Evolutionary conservation across 2,888 invertebrate species (phyloP), one percentile per base, ranked within the genome.

Genomic region (Myopa tessellatipennis): DNA sequence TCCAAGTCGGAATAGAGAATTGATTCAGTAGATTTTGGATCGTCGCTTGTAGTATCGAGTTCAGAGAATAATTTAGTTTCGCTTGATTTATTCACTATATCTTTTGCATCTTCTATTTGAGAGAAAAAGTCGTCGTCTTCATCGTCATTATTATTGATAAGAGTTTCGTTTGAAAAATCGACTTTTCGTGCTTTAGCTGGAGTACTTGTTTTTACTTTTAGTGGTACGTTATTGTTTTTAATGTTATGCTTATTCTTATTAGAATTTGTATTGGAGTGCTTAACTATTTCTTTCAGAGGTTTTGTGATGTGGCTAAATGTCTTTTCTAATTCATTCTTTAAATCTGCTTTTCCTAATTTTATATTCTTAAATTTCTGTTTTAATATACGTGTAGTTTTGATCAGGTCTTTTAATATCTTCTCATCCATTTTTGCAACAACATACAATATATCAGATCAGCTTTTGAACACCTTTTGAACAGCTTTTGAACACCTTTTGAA

Each of bases 261-360:
- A 60, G 0, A 8, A 45, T 36, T n/a, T 61, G 38, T 58, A 45
- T 73, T 61, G n/a, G 60, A 60, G 36, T 73, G 58, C 12, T 40
- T 18, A 4, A 73, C 60, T 61, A 73, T 61, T 40, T 73, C 16
- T 18, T 73, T 73, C 10, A 73, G n/a, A n/a, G 73, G 45, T 38
- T 73, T 60, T 60, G 73, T 60, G 38, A 73, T 60, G 40, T 36
- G 73, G 58, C 58, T 36, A 73, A 73, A 73, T 6, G 73, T 73
- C n/a, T 73, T 38, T 18, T 73, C 73, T 14, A 73, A 38, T 60
- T 60, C n/a, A 73, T 73, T 40, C 5, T 38, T 40, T 40, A 7
- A 6, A 45, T 60, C 73, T 38, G 18, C 60, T 73, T 60, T 60
- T 40, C 26, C 61, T 60, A 61, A 61, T 73, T 73, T 73, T 18